These are phyloP conservation scores for Caenorhabditis drosophilae DNA, from an alignment of 2,888 invertebrate genomes.

Conservation along the genomic window DNA sequence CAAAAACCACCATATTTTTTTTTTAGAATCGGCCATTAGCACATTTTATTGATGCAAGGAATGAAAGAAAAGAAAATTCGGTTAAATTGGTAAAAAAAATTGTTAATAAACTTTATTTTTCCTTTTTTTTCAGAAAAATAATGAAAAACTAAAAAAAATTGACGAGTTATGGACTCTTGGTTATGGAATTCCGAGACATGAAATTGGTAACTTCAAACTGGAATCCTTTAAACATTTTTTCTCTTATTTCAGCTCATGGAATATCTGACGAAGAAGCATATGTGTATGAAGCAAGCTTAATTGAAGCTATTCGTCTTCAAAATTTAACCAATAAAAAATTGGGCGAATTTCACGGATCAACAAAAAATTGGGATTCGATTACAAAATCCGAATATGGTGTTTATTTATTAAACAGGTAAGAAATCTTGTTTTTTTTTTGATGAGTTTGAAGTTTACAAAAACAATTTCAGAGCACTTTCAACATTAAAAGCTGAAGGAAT, in stretches of 20 bases:
- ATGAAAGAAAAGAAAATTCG: conserved; percentile 55
- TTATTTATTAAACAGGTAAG: conserved; percentile 36
- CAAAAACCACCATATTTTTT: no score
- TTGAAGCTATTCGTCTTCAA: conserved; percentile 79
- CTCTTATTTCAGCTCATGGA: conserved; percentile 49
- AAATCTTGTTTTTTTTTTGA: background rate
- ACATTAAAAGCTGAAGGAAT: conserved; percentile 32
- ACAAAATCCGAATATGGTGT: conserved; percentile 56
- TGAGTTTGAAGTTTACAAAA: background rate
- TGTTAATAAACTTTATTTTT: conserved; percentile 1
- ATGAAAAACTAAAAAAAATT: conserved; percentile 31
- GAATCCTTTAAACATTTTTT: background rate
- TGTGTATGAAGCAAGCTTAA: conserved; percentile 91
- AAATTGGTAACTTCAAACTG: conserved; percentile 18
- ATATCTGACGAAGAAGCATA: conserved; percentile 82
- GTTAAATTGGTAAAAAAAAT: conserved; percentile 15
- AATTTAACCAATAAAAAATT: conserved; percentile 59
- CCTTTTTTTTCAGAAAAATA: conserved; percentile 20
- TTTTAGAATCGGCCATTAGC: conserved; percentile 81
- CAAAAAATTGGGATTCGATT: conserved; percentile 45
- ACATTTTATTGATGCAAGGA: conserved; percentile 87
- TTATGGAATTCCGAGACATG: conserved; percentile 40
- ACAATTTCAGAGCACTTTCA: conserved; percentile 15
- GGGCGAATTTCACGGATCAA: conserved; percentile 54
- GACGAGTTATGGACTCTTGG: conserved; percentile 45